Evolutionary conservation across 1,140 invertebrate species (phyloP), one percentile per base, ranked within the genome.

Genomic region (Zaprionus gabonicus): DNA sequence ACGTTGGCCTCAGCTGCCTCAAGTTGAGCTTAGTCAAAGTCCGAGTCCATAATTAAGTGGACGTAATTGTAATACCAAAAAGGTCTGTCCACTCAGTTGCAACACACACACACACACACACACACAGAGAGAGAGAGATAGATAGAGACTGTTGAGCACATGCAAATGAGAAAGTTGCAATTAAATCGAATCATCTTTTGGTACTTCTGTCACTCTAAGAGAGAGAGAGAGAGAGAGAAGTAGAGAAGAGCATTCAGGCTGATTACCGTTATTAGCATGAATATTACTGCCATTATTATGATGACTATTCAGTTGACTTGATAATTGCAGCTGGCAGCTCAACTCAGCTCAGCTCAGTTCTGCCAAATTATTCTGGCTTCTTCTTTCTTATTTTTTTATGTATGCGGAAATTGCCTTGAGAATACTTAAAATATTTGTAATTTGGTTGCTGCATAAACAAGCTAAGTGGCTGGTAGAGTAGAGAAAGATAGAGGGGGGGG

Each of bases 21-120:
- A 25, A 20, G 46, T 23, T 23, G 46, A 13, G 46, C 23, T 25
- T 25, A 51, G 20, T 51, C 46, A 25, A 51, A 51, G 46, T 51
- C 46, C 46, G n/a, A 51, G 46, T 51, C 20, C 10, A 81, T 81
- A 81, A 81, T 81, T 81, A 81, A 80, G 67, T 59, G 31, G 7
- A 69, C 66, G 56, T 38, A 69, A 69, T 69, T 69, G 66, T 59
- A 69, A 69, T 51, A 7, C 56, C 38, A 20, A 46, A 67, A 67
- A 67, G 65, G 25, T 28, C 12, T 66, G 51, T 20, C 34, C 41
- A 66, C 28, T 46, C 10, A 58, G 28, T 67, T 36, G 38, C 55
- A 58, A 31, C 65, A 60, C 38, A 53, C 23, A 17, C 55, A 55
- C 12, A n/a, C n/a, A n/a, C n/a, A 23, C 2, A 62, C 23, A 46